These are phyloP conservation scores for Campopleginae sp. DNA, from an alignment of 2,888 invertebrate genomes.

Conservation along the genomic window DNA sequence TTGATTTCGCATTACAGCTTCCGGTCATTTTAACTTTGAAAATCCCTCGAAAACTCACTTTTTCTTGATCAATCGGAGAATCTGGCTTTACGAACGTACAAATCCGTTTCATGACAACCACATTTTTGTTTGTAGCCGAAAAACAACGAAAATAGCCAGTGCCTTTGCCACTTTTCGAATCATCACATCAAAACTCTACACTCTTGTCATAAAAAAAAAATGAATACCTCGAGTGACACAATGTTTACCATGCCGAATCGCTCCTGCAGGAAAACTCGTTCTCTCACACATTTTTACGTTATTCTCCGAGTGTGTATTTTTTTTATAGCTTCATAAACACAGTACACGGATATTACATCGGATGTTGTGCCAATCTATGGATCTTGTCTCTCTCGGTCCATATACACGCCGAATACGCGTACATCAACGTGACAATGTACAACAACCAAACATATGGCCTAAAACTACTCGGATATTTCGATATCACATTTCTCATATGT, in stretches of 20 bases:
- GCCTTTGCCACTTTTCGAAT: slow-evolving; percentile 1
- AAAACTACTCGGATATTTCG: slow-evolving; percentile 71
- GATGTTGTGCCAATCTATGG: slow-evolving; percentile 54
- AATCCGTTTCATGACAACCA: not conserved
- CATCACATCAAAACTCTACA: slow-evolving; percentile 8
- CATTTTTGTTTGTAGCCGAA: not conserved
- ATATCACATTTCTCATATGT: slow-evolving; percentile 65
- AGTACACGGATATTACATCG: slow-evolving; percentile 71
- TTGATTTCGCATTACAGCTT: not conserved
- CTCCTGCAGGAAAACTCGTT: slow-evolving; percentile 28
- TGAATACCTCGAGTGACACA: slow-evolving; percentile 25
- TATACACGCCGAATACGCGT: slow-evolving; percentile 4
- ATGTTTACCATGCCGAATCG: slow-evolving; percentile 34
- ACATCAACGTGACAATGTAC: slow-evolving; percentile 20
- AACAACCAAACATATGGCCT: slow-evolving; percentile 68
- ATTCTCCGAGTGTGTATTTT: slow-evolving; percentile 51
- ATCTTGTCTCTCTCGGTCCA: slow-evolving; percentile 1
- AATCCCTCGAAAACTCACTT: not conserved
- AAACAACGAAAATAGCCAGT: not conserved
- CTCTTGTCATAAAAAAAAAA: slow-evolving; percentile 32
- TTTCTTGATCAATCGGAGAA: not conserved
- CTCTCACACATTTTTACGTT: slow-evolving; percentile 36
- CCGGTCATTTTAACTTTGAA: not conserved
- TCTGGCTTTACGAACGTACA: not conserved
- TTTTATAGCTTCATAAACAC: slow-evolving; percentile 73